Percentiles rank a stretch among this genome's conserved stretches.
Conservation (phyloP, 2,113 vertebrate species). For the Nothobranchius kuhntae region DNA sequence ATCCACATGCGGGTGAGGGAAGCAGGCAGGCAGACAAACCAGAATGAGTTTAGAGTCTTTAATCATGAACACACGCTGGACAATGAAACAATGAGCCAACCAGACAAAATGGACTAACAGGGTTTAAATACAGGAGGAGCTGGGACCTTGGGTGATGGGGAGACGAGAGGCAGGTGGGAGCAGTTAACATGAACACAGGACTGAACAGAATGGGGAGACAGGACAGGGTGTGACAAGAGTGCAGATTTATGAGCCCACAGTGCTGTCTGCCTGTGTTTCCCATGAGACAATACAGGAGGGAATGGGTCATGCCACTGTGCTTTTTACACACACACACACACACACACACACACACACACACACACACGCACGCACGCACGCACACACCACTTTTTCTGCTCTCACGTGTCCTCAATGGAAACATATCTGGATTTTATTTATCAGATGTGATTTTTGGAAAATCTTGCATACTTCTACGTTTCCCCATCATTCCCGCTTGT, state of each 20-base stretch:
- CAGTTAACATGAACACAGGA: no score
- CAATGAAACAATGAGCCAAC: no score
- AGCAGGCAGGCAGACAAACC: no score
- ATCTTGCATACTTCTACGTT: constrained; percentile 16
- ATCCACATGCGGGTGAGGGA: no score
- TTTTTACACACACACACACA: constrained; percentile 31
- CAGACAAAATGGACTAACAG: no score
- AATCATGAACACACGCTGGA: no score
- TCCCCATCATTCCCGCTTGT: constrained; percentile 10
- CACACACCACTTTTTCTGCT: constrained; percentile 39
- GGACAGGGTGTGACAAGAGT: no score
- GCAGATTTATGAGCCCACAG: constrained; percentile 8
- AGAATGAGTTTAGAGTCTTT: no score
- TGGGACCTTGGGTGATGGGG: no score
- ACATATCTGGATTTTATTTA: constrained; percentile 9
- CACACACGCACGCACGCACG: background rate
- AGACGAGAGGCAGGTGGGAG: no score
- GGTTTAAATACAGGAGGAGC: no score
- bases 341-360: background rate
- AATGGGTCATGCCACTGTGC: constrained; percentile 21
- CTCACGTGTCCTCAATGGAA: background rate
- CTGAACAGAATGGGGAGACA: no score
- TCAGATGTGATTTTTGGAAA: background rate
- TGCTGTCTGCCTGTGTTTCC: constrained; percentile 18
- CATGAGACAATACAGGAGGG: constrained; percentile 4